Base-by-base conservation (phyloP, 2,888 invertebrate genomes). In the Limnephilus rhombicus region DNA sequence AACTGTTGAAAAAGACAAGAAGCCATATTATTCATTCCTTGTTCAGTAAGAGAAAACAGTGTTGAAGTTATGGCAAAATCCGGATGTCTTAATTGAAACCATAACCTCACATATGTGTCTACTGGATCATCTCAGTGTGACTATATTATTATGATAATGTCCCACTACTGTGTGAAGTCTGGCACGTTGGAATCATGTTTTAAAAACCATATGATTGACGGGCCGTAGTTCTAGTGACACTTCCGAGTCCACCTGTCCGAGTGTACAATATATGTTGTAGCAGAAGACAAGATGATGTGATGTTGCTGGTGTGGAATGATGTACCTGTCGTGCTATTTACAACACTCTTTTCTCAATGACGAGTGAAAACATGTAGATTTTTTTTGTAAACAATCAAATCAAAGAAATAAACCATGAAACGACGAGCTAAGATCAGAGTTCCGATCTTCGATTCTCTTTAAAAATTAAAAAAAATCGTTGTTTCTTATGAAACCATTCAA, bases 71-170 rank as follows among this genome's bases (percentile, higher is more conserved):
- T 2, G 31, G 83, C 83, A 83, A 37, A 31, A 83, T 37, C 15
- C 37, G 37, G 31, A 83, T 31, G 83, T 37, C 31, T 37, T 12
- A 45, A 86, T 41, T 86, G 29, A 29, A 80, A 80, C 34, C 31
- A 41, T 80, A 89, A 89, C 80, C 89, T 80, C 37, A 89, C 89
- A 37, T 41, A 9, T 9, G 41, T 68, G 37, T 37, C 80, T 80
- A 68, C 89, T 89, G 89, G 68, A 68, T 68, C 68, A 68, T 68
- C 68, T 7, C 68, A n/a, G 68, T 68, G 24, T 9, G 24, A n/a
- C 68, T n/a, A 68, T 68, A 68, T 68, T 68, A 68, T 68, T 68
- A 68, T 68, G 68, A 4, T 68, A n/a, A 68, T 68, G 24, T 53
- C 9, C 24, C 68, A 68, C 68, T 24, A n/a, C 68, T 68, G 68